Base-by-base conservation (phyloP, 2,888 invertebrate genomes). In the Agrochola lota region DNA sequence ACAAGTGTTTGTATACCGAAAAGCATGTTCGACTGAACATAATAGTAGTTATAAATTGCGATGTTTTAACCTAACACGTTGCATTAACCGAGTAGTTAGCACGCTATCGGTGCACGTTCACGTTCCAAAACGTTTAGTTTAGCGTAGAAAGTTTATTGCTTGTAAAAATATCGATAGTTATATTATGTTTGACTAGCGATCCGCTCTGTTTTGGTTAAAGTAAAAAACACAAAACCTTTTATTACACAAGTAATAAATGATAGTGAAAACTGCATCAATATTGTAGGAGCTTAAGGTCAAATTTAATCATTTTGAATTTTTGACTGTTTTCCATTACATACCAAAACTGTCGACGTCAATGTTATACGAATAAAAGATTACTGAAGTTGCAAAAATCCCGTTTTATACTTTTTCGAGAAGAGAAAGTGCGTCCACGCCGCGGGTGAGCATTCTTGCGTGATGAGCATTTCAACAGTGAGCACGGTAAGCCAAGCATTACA, bases 21-120 rank as follows among this genome's bases (percentile, higher is more conserved):
- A 49, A 64, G 2, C 23, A 26, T 12, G n/a, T 52, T 49, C 12
- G 8, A 30, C 20, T 20, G 20, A 67, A 71, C 55, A 11, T n/a
- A 66, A n/a, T n/a, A 66, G 46, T 46, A 70, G 80, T 84, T 80
- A 62, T 74, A 80, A 84, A 81, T 57, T 60, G 57, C 81, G 64
- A 70, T 84, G 80, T 80, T 84, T 74, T 60, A 81, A 84, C 74
- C 49, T 73, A 72, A 84, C 84, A 84, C 81, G 80, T 84, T 74
- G 85, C 81, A 84, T 84, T 81, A 84, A 26, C 60, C 17, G 43
- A 59, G 63, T 85, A 74, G 85, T 82, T 80, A 82, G 70, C 85
- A 82, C 85, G 82, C 85, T 80, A 82, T 85, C 81, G 74, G 15
- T n/a, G 72, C 62, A 55, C 79, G 67, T 59, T 68, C 78, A 63